Conservation (phyloP, 2,888 invertebrate genomes). For the Drosophila mimica region DNA sequence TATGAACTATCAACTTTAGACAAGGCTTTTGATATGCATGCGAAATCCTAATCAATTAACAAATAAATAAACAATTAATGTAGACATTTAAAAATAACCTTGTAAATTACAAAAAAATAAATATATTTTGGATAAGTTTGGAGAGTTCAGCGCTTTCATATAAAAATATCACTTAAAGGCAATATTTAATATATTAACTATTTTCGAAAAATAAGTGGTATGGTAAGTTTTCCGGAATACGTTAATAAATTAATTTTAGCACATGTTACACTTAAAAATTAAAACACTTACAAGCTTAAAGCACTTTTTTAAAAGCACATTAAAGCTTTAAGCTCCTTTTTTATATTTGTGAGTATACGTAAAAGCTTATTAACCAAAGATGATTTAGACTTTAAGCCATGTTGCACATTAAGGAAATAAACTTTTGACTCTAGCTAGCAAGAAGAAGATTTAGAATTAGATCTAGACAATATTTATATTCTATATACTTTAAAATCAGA, state of each 20-base stretch:
- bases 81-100: neutral
- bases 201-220: neutral
- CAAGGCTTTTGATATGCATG: neutral
- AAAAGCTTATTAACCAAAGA: neutral
- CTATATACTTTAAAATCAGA: neutral
- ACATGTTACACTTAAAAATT: neutral
- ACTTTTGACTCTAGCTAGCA: neutral
- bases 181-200: neutral
- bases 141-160: accelerated
- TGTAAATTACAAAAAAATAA: neutral
- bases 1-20: neutral
- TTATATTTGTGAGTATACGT: neutral
- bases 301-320: neutral
- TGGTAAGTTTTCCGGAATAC: too few species aligned
- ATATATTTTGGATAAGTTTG: neutral
- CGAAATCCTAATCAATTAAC: neutral
- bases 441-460: neutral
- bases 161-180: neutral
- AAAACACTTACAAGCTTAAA: neutral
- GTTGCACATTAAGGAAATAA: neutral
- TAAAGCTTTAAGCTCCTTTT: neutral
- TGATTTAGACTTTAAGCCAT: neutral
- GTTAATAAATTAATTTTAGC: too few species aligned
- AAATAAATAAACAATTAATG: neutral
- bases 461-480: neutral